These are phyloP conservation scores for Sinohyriopsis cumingii DNA, from an alignment of 2,888 invertebrate genomes.

Conservation along the genomic window DNA sequence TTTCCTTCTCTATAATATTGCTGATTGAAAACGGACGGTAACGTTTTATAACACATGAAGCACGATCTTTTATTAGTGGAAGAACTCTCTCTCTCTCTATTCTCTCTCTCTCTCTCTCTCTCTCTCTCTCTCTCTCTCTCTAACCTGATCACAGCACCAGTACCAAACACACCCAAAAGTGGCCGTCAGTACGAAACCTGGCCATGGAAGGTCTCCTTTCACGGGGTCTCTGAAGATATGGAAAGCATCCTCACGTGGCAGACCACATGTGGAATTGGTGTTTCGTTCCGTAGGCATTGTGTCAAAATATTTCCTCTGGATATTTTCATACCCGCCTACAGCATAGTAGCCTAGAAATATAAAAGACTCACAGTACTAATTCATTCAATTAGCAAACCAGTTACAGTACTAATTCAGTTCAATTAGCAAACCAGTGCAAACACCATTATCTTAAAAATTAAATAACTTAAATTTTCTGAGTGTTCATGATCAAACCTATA, in stretches of 20 bases:
- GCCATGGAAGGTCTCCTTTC: conserved; percentile 65
- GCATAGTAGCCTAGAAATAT: conserved; percentile 49
- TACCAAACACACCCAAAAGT: conserved; percentile 66
- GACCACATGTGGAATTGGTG: conserved; percentile 57
- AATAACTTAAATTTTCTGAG: too few species aligned
- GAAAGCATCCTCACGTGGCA: conserved; percentile 60
- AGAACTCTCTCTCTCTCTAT: too few species aligned
- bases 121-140: too few species aligned
- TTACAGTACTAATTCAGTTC: not conserved
- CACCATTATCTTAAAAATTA: too few species aligned
- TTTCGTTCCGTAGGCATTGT: conserved; percentile 44
- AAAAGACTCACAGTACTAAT: too few species aligned
- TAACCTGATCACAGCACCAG: conserved; percentile 69
- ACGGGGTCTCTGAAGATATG: conserved; percentile 62
- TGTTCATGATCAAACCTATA: too few species aligned
- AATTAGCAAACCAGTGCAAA: not conserved
- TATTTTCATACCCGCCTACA: conserved; percentile 57
- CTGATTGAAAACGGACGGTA: too few species aligned
- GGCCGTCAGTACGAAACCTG: conserved; percentile 61
- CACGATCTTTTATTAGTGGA: too few species aligned
- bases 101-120: too few species aligned
- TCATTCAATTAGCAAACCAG: not conserved
- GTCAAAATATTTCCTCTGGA: conserved; percentile 52
- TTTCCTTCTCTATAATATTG: too few species aligned
- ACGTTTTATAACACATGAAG: too few species aligned